Base-by-base conservation (phyloP, 2,888 invertebrate genomes). In the Ischnura elegans region DNA sequence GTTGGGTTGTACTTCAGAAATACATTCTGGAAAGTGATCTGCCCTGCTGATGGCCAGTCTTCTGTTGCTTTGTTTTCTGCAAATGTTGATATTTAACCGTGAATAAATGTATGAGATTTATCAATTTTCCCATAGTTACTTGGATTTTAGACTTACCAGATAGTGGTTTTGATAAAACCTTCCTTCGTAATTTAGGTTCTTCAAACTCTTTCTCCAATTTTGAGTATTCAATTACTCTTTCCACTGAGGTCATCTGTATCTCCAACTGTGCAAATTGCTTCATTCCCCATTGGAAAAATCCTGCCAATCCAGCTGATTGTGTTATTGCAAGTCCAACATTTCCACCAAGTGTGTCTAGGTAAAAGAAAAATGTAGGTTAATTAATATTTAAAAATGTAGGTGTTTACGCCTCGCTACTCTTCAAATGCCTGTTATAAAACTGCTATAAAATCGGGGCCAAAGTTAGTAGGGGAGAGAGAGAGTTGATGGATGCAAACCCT, bases 261-360 rank as follows among this genome's bases (percentile, higher is more conserved):
- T 86, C 86, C 13, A 86, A n/a, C n/a, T 86, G 86, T 45, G 86
- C 86, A 43, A 86, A 86, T 46, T 86, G 86, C 25, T 86, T 86
- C 86, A 86, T 86, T n/a, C 86, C 86, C 86, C 86, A 0, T 96
- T 98, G 98, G 96, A 98, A 97, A 97, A 97, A 97, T 19, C 98
- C 98, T 0, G 98, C 98, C 94, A 98, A 96, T 0, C 97, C 97
- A 96, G 98, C 97, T n/a, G 98, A 97, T 95, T 98, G 98, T 0
- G 98, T 98, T 93, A 98, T 98, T 19, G 98, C 98, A 93, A 98
- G 95, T 46, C 98, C 98, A 8, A 98, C 98, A 95, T 97, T 97
- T 55, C 98, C 98, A 36, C 98, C 98, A 94, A 97, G 96, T 86
- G 97, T 96, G 94, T 46, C 94, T 93, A 43, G 4, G 13, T 43